phyloP scores from a whole-genome alignment of 2,797 vertebrate species.

The Spizella passerina region DNA sequence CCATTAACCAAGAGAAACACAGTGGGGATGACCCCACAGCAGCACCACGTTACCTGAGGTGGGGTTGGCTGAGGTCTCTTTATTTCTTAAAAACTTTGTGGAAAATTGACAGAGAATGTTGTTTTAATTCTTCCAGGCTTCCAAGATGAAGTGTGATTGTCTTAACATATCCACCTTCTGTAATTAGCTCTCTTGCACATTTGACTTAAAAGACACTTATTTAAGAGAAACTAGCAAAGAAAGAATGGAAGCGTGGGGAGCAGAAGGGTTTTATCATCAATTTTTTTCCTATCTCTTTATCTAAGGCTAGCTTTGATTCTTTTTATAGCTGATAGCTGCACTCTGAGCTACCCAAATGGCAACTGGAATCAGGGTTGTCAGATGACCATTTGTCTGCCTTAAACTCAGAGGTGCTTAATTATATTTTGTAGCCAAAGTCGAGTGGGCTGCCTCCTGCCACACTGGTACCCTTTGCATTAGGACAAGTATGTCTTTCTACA shows the following conservation, averaged over 20 bases:
- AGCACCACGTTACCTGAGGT: background rate
- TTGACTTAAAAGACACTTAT: background rate
- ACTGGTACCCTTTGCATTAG: background rate
- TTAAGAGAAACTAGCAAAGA: background rate
- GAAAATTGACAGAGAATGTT: background rate
- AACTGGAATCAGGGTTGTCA: background rate
- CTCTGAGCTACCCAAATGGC: background rate
- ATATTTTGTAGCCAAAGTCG: background rate
- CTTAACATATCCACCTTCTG: background rate
- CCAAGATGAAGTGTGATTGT: background rate
- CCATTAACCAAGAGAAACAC: background rate
- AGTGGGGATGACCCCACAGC: background rate
- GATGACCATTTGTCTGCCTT: background rate
- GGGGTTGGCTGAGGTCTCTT: background rate
- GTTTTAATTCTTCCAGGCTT: background rate
- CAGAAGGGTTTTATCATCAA: background rate
- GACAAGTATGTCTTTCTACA: background rate
- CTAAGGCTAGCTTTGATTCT: background rate
- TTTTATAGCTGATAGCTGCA: background rate
- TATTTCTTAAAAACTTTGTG: background rate
- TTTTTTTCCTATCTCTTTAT: background rate
- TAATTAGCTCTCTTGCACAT: background rate
- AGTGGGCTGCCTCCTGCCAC: background rate
- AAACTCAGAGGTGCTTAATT: background rate
- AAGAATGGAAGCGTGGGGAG: background rate